These are phyloP conservation scores for Empis livida DNA, from an alignment of 2,888 invertebrate genomes.

Conservation along the genomic window DNA sequence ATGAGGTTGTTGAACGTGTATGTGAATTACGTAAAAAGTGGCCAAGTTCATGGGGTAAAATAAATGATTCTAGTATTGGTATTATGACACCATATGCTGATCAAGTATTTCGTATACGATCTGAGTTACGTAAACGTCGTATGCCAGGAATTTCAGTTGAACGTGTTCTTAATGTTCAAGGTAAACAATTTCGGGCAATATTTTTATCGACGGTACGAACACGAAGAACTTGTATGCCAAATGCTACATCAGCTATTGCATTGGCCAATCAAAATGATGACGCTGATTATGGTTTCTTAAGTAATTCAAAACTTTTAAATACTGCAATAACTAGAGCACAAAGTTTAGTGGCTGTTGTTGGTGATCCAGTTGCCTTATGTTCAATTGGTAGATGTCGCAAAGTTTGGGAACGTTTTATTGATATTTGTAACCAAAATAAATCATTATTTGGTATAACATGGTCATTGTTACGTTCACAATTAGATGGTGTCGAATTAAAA, in stretches of 20 bases:
- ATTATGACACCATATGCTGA: conserved; percentile 78
- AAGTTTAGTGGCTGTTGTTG: conserved; percentile 69
- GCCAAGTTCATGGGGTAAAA: conserved; percentile 63
- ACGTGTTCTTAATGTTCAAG: conserved; percentile 72
- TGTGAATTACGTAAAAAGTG: conserved; percentile 56
- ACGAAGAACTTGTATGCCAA: conserved; percentile 51
- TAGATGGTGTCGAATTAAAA: conserved; percentile 61
- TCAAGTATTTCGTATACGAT: conserved; percentile 61
- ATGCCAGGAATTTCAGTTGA: conserved; percentile 68
- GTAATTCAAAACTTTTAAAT: conserved; percentile 67
- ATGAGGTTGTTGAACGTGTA: conserved; percentile 65
- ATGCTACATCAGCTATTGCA: conserved; percentile 19
- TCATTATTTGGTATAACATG: conserved; percentile 62
- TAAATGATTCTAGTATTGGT: conserved; percentile 64
- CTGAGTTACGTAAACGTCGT: conserved; percentile 58
- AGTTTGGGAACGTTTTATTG: conserved; percentile 68
- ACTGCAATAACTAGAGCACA: conserved; percentile 74
- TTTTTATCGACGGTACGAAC: conserved; percentile 65
- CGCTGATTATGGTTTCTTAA: conserved; percentile 68
- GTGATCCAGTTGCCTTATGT: conserved; percentile 70
- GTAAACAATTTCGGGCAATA: conserved; percentile 73
- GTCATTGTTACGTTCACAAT: conserved; percentile 49
- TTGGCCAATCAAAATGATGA: conserved; percentile 36
- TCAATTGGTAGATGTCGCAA: conserved; percentile 68
- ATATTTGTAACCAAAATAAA: conserved; percentile 54